Evolutionary conservation across 1,140 invertebrate species (phyloP).

Genomic region (Phthorimaea operculella): DNA sequence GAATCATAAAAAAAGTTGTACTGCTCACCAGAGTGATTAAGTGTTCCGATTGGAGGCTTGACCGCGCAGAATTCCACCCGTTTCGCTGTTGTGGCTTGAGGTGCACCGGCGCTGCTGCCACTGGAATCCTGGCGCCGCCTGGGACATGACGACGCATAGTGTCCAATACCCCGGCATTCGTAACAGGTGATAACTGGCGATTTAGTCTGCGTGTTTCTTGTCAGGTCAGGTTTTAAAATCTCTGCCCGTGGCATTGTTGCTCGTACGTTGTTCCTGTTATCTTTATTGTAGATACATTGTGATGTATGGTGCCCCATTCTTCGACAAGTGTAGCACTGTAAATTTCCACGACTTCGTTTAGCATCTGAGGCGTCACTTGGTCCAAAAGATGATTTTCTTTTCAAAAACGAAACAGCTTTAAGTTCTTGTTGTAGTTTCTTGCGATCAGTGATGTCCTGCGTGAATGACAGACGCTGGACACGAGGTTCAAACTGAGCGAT

Average conservation of each 20-base stretch:
- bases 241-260: not conserved
- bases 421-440: slow-evolving; percentile 3
- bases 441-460: not conserved
- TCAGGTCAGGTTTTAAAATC: not conserved
- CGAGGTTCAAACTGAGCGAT: not conserved
- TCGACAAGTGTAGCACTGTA: not conserved
- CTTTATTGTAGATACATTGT: not conserved
- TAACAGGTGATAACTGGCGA: not conserved
- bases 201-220: not conserved
- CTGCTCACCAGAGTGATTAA: not conserved
- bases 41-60: not conserved
- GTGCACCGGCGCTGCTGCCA: not conserved
- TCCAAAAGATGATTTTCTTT: not conserved
- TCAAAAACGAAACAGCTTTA: slow-evolving; percentile 2
- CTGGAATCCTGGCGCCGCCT: not conserved
- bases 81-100: not conserved
- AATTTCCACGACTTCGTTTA: not conserved
- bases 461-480: not conserved
- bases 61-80: not conserved
- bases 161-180: not conserved
- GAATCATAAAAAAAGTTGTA: not conserved
- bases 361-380: not conserved
- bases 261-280: not conserved
- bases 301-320: not conserved
- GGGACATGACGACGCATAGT: slow-evolving; percentile 1